phyloP scores from a whole-genome alignment of 30 jellyfish, hydroid and myxozoan species.

The Kudoa iwatai region DNA sequence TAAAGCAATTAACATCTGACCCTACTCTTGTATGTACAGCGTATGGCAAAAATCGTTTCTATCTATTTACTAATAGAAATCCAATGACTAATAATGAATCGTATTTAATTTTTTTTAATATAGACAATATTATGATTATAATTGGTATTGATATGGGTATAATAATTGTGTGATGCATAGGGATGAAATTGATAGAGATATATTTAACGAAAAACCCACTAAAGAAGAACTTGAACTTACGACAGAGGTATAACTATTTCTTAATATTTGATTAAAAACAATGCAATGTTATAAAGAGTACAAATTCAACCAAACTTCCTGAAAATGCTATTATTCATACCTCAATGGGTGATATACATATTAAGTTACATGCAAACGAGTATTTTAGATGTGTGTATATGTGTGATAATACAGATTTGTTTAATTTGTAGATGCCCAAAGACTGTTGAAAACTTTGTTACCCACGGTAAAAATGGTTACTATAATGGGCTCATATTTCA shows the following conservation, averaged over 20 bases:
- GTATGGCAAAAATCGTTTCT: constrained; percentile 34
- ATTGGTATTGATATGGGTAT: no score
- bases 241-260: constrained; percentile 16
- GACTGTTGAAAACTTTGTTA: constrained; percentile 65
- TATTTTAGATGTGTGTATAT: constrained; percentile 2
- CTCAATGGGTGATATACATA: constrained; percentile 77
- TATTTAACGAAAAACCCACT: constrained; percentile 78
- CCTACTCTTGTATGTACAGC: constrained; percentile 59
- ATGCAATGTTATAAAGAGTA: constrained; percentile 5
- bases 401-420: constrained; percentile 1
- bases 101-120: no score
- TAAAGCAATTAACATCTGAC: constrained; percentile 9
- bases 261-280: background rate
- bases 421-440: constrained; percentile 49
- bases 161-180: no score
- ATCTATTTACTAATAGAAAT: constrained; percentile 26
- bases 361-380: constrained; percentile 50
- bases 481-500: constrained; percentile 52
- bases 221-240: constrained; percentile 79
- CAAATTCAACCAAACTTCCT: constrained; percentile 20
- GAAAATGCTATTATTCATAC: constrained; percentile 51
- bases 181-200: constrained; percentile 19
- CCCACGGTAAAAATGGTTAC: constrained; percentile 59
- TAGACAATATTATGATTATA: no score
- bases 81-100: constrained; percentile 10